A percentile compares a stretch with the other conserved stretches of the same genome.
phyloP scores from a whole-genome alignment of 2,113 vertebrate genomes.

The Struthidea cinerea region DNA sequence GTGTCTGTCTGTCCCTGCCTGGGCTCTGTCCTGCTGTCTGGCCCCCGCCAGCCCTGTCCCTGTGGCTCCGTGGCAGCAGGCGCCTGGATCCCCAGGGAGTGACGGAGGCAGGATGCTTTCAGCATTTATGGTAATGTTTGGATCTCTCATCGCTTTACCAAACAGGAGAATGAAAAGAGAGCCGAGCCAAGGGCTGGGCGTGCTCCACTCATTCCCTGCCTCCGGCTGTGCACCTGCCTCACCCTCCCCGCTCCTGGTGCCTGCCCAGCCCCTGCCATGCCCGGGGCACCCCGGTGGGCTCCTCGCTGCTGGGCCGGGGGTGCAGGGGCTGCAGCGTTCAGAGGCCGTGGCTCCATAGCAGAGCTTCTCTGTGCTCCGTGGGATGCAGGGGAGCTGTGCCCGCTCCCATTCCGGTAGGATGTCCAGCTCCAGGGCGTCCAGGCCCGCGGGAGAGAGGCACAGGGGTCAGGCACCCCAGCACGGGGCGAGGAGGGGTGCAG shows the following conservation, averaged over 20 bases:
- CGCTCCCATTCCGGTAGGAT: too few relatives aligned
- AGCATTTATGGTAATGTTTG: slow-evolving; percentile 79
- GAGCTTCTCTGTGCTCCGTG: background rate
- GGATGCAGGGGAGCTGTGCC: background rate
- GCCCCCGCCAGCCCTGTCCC: background rate
- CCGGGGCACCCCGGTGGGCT: background rate
- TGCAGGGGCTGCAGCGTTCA: background rate
- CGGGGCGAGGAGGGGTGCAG: background rate
- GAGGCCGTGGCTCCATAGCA: fast-evolving
- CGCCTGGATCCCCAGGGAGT: background rate
- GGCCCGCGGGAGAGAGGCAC: background rate
- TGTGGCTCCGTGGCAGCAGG: background rate
- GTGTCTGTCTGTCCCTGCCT: background rate
- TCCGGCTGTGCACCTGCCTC: background rate
- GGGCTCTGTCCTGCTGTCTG: background rate
- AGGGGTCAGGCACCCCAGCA: background rate
- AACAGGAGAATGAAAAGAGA: background rate
- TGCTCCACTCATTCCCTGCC: background rate
- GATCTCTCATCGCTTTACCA: background rate
- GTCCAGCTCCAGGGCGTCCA: background rate
- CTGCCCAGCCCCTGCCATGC: background rate
- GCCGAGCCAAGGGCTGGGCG: background rate
- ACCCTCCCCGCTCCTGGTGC: background rate
- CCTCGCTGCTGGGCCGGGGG: fast-evolving
- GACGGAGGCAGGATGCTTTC: slow-evolving; percentile 24